Conservation (phyloP, 2,888 invertebrate species). For the Ophion ellenae region DNA sequence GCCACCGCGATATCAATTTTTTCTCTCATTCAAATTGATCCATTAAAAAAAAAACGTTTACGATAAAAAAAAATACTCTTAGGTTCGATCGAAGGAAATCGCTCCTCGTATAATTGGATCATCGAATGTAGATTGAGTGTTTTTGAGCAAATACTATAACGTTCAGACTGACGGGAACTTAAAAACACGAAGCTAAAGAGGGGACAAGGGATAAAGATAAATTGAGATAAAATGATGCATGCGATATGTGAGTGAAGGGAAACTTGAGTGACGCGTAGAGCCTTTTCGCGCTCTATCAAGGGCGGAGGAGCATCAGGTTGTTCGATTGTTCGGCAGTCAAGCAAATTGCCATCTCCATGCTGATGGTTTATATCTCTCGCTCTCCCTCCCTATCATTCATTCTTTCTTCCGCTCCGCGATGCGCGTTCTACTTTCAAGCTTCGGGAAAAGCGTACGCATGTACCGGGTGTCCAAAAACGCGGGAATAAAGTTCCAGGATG, state of each 20-base stretch:
- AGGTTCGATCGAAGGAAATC: not conserved
- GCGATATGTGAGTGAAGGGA: conserved; percentile 22
- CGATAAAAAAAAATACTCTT: conserved; percentile 3
- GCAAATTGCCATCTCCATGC: conserved; percentile 38
- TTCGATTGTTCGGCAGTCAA: conserved; percentile 61
- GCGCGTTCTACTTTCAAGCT: not conserved
- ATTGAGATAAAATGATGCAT: conserved; percentile 34
- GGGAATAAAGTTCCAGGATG: not conserved
- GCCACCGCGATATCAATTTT: not conserved
- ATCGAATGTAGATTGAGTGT: conserved; percentile 16
- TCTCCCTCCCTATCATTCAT: conserved; percentile 12
- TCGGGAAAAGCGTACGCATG: not conserved
- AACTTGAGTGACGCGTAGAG: conserved; percentile 46
- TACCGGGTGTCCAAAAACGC: not conserved
- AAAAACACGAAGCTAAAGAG: conserved; percentile 5
- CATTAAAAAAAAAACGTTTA: not conserved
- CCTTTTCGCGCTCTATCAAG: conserved; percentile 36
- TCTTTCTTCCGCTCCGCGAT: conserved; percentile 39
- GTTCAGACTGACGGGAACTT: not conserved
- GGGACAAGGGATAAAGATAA: conserved; percentile 37
- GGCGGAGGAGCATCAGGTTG: conserved; percentile 62
- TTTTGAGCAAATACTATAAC: conserved; percentile 14
- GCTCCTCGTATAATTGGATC: not conserved
- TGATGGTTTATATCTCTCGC: conserved; percentile 38
- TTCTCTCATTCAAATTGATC: not conserved